A percentile compares a stretch with the other conserved stretches of the same genome.
Conservation (phyloP, 2,888 invertebrate species). For the Drepanosiphum platanoidis region DNA sequence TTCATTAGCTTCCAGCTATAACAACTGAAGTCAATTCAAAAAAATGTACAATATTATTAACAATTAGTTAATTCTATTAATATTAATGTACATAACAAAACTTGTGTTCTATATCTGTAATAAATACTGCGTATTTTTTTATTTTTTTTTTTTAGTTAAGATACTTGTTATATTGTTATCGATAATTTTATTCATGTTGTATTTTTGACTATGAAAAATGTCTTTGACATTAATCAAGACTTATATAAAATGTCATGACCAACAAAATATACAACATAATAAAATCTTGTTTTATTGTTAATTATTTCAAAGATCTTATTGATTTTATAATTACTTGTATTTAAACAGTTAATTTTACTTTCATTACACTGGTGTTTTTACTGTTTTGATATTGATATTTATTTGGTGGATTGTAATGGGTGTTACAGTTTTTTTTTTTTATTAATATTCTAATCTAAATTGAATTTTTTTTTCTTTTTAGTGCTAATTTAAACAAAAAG, state of each 20-base stretch:
- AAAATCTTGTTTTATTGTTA: neutral
- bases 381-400: no score
- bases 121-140: neutral
- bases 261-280: neutral
- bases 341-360: no score
- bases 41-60: neutral
- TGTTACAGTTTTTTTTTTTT: no score
- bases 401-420: no score
- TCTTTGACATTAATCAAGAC: slow-evolving; percentile 3
- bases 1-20: slow-evolving; percentile 2
- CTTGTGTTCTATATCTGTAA: slow-evolving; percentile 1
- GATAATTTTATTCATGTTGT: neutral
- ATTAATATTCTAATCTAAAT: no score
- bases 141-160: neutral
- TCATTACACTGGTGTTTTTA: no score
- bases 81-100: neutral
- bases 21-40: neutral
- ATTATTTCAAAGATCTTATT: neutral
- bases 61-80: neutral
- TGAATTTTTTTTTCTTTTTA: no score
- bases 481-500: no score
- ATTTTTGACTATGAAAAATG: slow-evolving; percentile 6
- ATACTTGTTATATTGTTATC: neutral
- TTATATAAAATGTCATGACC: neutral
- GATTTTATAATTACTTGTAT: no score